Conservation (phyloP, 2,797 vertebrate species). For the Platyrinchus mystaceus region DNA sequence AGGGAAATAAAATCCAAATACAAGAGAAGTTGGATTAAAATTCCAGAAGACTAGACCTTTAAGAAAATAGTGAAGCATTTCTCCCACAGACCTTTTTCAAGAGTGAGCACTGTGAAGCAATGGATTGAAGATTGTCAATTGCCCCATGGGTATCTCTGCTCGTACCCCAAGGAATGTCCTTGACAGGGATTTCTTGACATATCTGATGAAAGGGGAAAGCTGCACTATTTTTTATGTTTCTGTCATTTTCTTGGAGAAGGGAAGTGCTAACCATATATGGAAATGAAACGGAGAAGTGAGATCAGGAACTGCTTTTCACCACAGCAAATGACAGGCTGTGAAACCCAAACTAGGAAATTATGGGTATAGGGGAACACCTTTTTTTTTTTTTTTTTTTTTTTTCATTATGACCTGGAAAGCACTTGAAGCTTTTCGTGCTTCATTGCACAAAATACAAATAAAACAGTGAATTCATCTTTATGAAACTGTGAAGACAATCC, state of each 20-base stretch:
- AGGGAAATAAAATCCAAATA: not conserved
- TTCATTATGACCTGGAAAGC: not conserved
- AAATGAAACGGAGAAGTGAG: slow-evolving; percentile 16
- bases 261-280: not conserved
- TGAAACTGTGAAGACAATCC: not conserved
- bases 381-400: not conserved
- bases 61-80: not conserved
- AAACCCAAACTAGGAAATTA: not conserved
- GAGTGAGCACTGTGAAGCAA: not conserved
- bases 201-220: not conserved
- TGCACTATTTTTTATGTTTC: not conserved
- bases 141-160: not conserved
- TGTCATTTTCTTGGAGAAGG: not conserved
- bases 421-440: not conserved
- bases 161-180: not conserved
- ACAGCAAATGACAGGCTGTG: not conserved
- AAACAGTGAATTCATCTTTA: not conserved
- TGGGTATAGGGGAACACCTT: accelerated
- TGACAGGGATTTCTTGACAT: not conserved
- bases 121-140: not conserved
- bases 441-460: not conserved
- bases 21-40: not conserved
- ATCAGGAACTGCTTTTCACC: not conserved
- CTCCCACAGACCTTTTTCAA: not conserved
- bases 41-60: not conserved